Evolutionary conservation across 92 coral and sea anemone genomes (phyloP), one percentile per base, ranked within the genome.

Genomic region (Porites divaricata): DNA sequence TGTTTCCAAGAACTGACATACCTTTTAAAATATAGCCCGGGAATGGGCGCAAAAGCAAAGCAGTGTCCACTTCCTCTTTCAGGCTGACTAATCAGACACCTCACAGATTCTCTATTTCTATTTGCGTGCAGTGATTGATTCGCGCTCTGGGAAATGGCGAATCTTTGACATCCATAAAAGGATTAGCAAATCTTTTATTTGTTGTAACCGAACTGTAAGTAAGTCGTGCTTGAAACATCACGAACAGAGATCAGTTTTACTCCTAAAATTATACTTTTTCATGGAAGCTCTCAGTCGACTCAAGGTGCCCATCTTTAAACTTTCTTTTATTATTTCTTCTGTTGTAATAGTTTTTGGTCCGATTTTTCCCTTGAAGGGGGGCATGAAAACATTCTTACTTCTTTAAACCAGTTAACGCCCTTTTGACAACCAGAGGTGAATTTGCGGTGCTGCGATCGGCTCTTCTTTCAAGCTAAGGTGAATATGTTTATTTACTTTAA

Each of bases 391-490:
- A 82, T 48, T 22, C 28, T 72, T 82, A 72, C 50, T 82, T 28
- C 61, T 72, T 61, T 82, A 82, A 82, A 82, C 79, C 79, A 71
- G 86, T 62, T 82, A 82, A 45, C 79, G 69, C 71, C 70, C 63
- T 3, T 12, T 51, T 14, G 61, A 20, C 17, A 12, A 49, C 50
- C 4, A 49, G 68, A 49, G 62, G 35, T 72, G 70, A 21, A 58
- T 62, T 71, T n/a, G 19, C 14, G 24, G 11, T 25, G 51, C 50
- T 79, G 74, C 41, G 14, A 56, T 3, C 19, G 64, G 45, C 25
- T 22, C 54, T 50, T 24, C 11, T 56, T 67, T 79, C 2, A 52
- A 80, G 21, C 19, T 13, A 35, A 35, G 45, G 45, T 35, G 45
- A 17, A 25, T 19, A 54, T 50, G 26, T 69, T 62, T 80, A 23